phyloP scores from a whole-genome alignment of 2,888 invertebrate species.

The Catocala sponsa region DNA sequence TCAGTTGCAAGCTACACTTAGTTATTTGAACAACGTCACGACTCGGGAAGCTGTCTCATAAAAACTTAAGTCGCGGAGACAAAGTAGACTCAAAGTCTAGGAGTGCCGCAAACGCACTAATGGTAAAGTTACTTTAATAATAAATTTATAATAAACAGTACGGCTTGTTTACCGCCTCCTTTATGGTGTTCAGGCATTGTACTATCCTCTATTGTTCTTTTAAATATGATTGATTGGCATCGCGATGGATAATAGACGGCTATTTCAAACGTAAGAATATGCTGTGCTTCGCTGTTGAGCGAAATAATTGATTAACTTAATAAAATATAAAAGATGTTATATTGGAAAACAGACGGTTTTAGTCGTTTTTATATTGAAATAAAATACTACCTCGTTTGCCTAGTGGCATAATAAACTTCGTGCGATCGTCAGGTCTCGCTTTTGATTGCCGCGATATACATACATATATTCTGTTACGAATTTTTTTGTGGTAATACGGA shows the following conservation, averaged over 20 bases:
- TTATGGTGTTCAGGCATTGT: constrained; percentile 20
- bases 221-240: constrained; percentile 19
- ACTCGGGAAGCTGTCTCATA: constrained; percentile 59
- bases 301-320: too few species aligned
- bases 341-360: too few species aligned
- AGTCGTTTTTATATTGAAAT: too few species aligned
- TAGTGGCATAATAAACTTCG: too few species aligned
- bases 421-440: too few species aligned
- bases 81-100: constrained; percentile 55
- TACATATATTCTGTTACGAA: too few species aligned
- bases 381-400: too few species aligned
- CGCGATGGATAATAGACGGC: neutral
- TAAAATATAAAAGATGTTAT: too few species aligned
- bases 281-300: too few species aligned
- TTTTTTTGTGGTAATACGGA: too few species aligned
- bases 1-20: constrained; percentile 22
- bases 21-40: constrained; percentile 43
- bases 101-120: constrained; percentile 50
- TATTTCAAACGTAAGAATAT: neutral
- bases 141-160: constrained; percentile 55
- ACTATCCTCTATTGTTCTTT: constrained; percentile 8
- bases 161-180: constrained; percentile 34
- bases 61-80: constrained; percentile 57
- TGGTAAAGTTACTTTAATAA: constrained; percentile 58
- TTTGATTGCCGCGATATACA: too few species aligned